Evolutionary conservation across 2,888 invertebrate species (phyloP).

Genomic region (Baccha elongata): DNA sequence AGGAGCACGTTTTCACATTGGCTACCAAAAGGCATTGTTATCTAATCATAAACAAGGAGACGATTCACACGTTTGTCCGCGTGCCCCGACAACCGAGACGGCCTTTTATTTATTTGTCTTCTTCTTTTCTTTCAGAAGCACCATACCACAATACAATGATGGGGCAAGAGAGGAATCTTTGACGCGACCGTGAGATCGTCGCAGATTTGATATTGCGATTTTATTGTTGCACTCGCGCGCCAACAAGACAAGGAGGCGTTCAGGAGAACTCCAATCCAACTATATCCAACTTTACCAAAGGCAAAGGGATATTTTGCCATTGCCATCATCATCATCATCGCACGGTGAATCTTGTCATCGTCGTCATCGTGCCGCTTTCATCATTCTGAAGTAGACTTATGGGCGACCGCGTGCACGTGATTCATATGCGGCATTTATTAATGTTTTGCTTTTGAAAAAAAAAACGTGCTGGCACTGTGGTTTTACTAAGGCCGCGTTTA

Average conservation of each 20-base stretch:
- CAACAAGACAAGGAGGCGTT: constrained; percentile 29
- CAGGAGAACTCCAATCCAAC: not conserved
- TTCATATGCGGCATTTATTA: constrained; percentile 60
- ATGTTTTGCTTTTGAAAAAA: constrained; percentile 5
- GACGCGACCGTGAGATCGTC: constrained; percentile 54
- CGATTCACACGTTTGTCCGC: constrained; percentile 70
- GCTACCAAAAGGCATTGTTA: constrained; percentile 49
- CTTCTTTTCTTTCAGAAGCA: constrained; percentile 6
- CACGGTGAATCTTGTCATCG: constrained; percentile 59
- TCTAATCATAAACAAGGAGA: constrained; percentile 72
- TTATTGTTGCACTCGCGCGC: constrained; percentile 39
- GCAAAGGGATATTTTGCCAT: constrained; percentile 25
- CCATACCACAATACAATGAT: constrained; percentile 4
- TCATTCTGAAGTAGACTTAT: constrained; percentile 71
- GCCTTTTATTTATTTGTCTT: constrained; percentile 29
- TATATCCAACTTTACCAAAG: constrained; percentile 20
- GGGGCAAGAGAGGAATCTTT: not conserved
- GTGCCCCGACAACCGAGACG: not conserved
- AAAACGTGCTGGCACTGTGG: not conserved
- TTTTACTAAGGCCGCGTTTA: constrained; percentile 18
- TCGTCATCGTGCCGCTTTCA: constrained; percentile 64
- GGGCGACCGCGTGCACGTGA: constrained; percentile 56
- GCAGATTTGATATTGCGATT: constrained; percentile 60
- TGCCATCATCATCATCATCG: not conserved
- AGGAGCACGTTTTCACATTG: constrained; percentile 54